A percentile compares a stretch with the other conserved stretches of the same genome.
Evolutionary conservation across 2,888 invertebrate genomes (phyloP).

Genomic region (Euzophera pinguis): DNA sequence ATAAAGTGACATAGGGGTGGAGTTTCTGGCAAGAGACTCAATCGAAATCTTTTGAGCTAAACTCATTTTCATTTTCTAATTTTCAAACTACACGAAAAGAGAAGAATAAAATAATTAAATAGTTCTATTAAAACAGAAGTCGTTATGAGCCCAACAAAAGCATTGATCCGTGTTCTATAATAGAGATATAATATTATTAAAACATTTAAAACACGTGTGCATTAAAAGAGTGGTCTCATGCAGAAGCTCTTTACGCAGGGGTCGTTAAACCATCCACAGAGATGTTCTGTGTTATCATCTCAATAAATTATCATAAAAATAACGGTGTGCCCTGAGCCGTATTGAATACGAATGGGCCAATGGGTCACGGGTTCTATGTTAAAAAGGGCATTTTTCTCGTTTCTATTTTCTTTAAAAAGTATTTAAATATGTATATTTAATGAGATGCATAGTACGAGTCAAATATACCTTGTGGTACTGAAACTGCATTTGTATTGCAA

Average conservation of each 20-base stretch:
- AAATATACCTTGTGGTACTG: too few species aligned
- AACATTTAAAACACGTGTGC: conserved; percentile 4
- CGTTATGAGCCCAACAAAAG: too few species aligned
- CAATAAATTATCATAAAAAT: conserved; percentile 40
- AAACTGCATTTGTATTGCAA: too few species aligned
- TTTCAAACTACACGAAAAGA: not conserved
- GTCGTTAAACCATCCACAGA: conserved; percentile 13
- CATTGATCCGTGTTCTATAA: not conserved
- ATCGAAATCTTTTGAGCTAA: too few species aligned
- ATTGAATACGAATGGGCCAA: conserved; percentile 30
- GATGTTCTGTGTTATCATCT: conserved; percentile 28
- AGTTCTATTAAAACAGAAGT: too few species aligned
- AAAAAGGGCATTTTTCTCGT: conserved; percentile 24
- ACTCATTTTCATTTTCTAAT: too few species aligned
- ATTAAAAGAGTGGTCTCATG: not conserved
- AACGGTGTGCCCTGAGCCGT: conserved; percentile 34
- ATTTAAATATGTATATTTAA: too few species aligned
- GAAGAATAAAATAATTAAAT: too few species aligned
- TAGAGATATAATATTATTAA: conserved; percentile 1
- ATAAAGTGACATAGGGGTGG: too few species aligned
- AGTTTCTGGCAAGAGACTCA: too few species aligned
- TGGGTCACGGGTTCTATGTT: conserved; percentile 32
- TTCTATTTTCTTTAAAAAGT: too few species aligned
- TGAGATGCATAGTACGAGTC: too few species aligned
- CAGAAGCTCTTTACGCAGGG: conserved; percentile 1